These are phyloP conservation scores for Prionace glauca DNA, from an alignment of 2,797 vertebrate species.

Conservation along the genomic window DNA sequence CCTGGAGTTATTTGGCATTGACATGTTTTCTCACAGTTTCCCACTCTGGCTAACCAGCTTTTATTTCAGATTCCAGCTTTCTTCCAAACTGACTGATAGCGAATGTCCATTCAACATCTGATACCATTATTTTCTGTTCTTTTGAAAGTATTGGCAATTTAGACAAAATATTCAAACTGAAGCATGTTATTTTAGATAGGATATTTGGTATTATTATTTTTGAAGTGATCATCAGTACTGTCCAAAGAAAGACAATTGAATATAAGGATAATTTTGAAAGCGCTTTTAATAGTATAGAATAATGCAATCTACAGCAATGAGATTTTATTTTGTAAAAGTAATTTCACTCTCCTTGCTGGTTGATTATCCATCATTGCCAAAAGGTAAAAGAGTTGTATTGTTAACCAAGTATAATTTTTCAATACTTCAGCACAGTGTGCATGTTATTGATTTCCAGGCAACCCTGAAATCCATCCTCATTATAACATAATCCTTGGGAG, in stretches of 20 bases:
- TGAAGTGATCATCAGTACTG: background rate
- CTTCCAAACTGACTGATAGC: background rate
- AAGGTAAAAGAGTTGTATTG: background rate
- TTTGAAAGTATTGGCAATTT: background rate
- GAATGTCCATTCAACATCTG: background rate
- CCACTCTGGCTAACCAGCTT: background rate
- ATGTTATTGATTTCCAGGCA: conserved; percentile 4
- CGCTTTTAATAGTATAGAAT: background rate
- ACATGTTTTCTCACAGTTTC: background rate
- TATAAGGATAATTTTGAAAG: background rate
- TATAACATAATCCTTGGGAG: background rate
- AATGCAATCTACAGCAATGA: background rate
- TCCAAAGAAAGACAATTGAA: background rate
- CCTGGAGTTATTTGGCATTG: background rate
- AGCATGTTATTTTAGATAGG: background rate
- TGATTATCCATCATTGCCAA: background rate
- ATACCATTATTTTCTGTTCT: background rate
- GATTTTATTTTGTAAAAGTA: background rate
- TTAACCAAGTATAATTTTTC: background rate
- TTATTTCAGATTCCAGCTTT: background rate
- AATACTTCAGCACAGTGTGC: background rate
- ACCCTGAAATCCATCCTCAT: background rate
- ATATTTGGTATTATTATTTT: background rate
- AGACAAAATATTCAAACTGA: background rate
- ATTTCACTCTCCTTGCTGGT: background rate